Base-by-base conservation (phyloP, 2,888 invertebrate genomes). In the Clivina fossor region DNA sequence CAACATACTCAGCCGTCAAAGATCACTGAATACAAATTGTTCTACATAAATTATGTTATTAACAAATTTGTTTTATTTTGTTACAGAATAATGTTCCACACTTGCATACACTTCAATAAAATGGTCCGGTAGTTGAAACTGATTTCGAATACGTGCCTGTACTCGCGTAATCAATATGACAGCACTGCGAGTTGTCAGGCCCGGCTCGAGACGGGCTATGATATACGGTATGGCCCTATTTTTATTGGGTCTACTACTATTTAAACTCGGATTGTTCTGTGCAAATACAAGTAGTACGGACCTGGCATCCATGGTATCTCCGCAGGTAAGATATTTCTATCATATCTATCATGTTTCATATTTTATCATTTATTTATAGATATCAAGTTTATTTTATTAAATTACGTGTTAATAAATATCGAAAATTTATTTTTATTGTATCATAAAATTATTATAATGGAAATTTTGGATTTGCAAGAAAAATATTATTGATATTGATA, bases 191-290 rank as follows among this genome's bases (percentile, higher is more conserved):
- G 53, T 55, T 28, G 55, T 55, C 15, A 19, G 55, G 55, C 47
- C 55, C 55, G 47, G 55, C n/a, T 47, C 55, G n/a, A 46, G 47
- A 13, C 16, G 55, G 38, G 47, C 55, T 9, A 40, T 47, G 15
- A 30, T 55, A 9, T 22, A 30, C 16, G 55, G 55, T 3, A 46
- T 40, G 15, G 32, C 28, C 4, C 28, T 55, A 24, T 20, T 55
- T 4, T 11, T 47, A 7, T 20, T 28, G 11, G 55, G 55, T 1
- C 7, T 55, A 11, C 20, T 47, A 9, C 46, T 46, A 11, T 55
- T 55, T 18, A 46, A 47, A 32, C 30, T 55, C 8, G 55, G 55
- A 7, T 40, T 55, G 4, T 40, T 55, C 9, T 55, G 55, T 22
- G 43, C 53, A 13, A 44, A 26, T 13, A 44, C 53, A n/a, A n/a